Evolutionary conservation across 2,888 invertebrate genomes (phyloP), one percentile per base, ranked within the genome.

Genomic region (Perdita meconis): DNA sequence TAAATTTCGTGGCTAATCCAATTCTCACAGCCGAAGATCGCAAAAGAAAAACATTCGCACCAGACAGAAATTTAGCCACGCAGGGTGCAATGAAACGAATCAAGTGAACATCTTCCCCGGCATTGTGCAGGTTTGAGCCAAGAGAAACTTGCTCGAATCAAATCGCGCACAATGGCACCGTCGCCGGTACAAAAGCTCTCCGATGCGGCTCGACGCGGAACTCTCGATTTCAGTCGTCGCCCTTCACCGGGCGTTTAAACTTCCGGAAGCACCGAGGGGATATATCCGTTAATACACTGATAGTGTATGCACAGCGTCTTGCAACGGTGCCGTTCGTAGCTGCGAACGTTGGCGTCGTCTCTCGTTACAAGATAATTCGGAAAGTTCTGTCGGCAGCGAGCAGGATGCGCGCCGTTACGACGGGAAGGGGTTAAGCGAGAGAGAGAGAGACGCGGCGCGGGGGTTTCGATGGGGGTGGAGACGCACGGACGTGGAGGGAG

Each of bases 301-400:
- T 47, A 60, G 63, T 24, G 74, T 53, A 51, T n/a, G 79, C 57
- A 50, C 19, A 64, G 69, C 64, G 60, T 42, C 83, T 81, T 78
- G 56, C 65, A 80, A 61, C 77, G 69, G 22, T 40, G 66, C 38
- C 66, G 66, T 47, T 30, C 59, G 76, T 88, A 88, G 86, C 88
- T 90, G 87, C 83, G 80, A 87, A 79, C 83, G 82, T 69, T 74
- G 76, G 70, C 76, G 82, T 80, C 80, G 86, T 82, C 81, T 86
- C 85, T 87, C 86, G 86, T 89, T 88, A 89, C 88, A 87, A 87
- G 89, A 89, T 90, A 89, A 90, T 89, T 89, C 87, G 85, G 85
- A 88, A 90, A 90, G 89, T 90, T 90, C 79, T 64, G 75, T 60
- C 71, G 64, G 36, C 47, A 51, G 51, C 65, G 63, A 61, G 66